These are phyloP conservation scores for Mus spretus DNA, from an alignment of 2,797 vertebrate genomes.

Conservation along the genomic window DNA sequence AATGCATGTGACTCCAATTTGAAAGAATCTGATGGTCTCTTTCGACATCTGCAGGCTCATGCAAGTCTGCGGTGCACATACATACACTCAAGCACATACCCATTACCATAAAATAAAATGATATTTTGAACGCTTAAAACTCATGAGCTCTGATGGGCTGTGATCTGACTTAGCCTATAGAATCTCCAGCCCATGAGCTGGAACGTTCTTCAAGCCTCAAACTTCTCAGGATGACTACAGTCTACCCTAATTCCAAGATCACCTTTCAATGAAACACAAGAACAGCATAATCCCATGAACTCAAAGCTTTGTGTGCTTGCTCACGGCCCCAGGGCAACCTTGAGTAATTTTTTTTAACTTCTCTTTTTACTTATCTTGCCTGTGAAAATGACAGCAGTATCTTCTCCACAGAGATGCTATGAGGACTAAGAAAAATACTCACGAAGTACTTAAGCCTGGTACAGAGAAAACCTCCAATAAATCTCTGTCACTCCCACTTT, in stretches of 20 bases:
- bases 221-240: not conserved
- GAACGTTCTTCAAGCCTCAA: not conserved
- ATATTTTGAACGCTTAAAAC: not conserved
- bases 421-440: slow-evolving; percentile 10
- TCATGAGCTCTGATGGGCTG: not conserved
- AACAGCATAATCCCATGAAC: not conserved
- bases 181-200: not conserved
- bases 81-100: not conserved
- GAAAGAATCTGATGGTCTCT: not conserved
- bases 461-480: not conserved
- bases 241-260: not conserved
- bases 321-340: not conserved
- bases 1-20: not conserved
- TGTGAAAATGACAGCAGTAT: not conserved
- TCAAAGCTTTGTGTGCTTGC: not conserved
- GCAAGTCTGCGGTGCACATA: not conserved
- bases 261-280: slow-evolving; percentile 4
- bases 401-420: not conserved
- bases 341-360: slow-evolving; percentile 12
- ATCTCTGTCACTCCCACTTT: not conserved
- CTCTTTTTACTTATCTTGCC: slow-evolving; percentile 14
- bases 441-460: not conserved
- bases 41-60: not conserved
- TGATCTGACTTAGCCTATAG: not conserved
- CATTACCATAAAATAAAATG: not conserved